Evolutionary conservation across 2,113 vertebrate species (phyloP), one percentile per base, ranked within the genome.

Genomic region (Sapayoa aenigma): DNA sequence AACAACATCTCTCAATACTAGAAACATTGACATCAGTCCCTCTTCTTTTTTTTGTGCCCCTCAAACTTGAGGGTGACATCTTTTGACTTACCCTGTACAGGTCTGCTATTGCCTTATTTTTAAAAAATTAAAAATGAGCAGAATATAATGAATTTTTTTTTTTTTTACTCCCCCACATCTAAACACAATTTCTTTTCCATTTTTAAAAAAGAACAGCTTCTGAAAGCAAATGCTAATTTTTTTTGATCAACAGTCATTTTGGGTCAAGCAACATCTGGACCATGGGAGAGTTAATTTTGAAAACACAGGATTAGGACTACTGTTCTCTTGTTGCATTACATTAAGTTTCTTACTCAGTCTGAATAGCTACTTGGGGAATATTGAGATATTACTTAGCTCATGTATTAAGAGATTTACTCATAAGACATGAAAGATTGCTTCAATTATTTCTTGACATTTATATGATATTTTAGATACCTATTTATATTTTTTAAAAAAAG

Each of bases 21-120:
- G 17, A 8, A 66, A 17, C 6, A 12, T 3, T 46, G 30, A 14
- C 14, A 50, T 55, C 12, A 46, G 3, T 55, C 0, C 14, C 6
- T 86, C 68, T 47, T 50, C 47, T 33, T 46, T 53, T 35, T 69
- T 69, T 42, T 68, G 15, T 59, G 18, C 4, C 5, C 4, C 20
- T 55, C 12, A 50, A 11, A 28, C 28, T 46, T 77, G 12, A 35
- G 10, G 3, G 47, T 76, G 41, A 6, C 0, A 5, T 49, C 28
- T 72, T 59, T 65, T 65, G 24, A 67, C 12, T 11, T 89, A 17
- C 6, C 3, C 4, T 28, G 9, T 80, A 28, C 56, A 37, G 17
- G 22, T 58, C 31, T 86, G 28, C 37, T 77, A 14, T 6, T 76
- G 15, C 11, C 2, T 44, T 88, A 22, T 16, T 33, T 49, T n/a